These are phyloP conservation scores for Troides oblongomaculatus DNA, from an alignment of 2,888 invertebrate species.

Conservation along the genomic window DNA sequence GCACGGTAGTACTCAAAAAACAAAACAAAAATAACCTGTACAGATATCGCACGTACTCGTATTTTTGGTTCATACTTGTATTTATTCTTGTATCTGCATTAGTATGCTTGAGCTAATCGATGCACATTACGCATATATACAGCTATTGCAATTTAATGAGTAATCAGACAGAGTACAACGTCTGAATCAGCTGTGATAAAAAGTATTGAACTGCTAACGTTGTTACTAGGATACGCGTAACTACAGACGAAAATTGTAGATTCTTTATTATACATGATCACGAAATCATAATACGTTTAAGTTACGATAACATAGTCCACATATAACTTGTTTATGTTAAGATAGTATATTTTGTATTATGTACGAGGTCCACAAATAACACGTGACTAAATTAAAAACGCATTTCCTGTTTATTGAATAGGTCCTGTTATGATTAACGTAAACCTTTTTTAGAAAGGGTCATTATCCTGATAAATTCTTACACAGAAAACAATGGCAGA, in stretches of 20 bases:
- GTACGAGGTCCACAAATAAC: neutral
- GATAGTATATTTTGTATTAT: neutral
- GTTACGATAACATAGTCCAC: no score
- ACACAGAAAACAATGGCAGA: slow-evolving; percentile 63
- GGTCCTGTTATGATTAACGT: slow-evolving; percentile 61
- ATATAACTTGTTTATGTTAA: no score
- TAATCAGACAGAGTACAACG: slow-evolving; percentile 5
- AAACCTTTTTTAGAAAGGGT: slow-evolving; percentile 58
- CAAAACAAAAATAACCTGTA: no score
- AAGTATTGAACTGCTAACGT: slow-evolving; percentile 71
- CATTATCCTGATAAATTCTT: slow-evolving; percentile 62
- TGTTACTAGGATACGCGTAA: slow-evolving; percentile 70
- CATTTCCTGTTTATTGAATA: slow-evolving; percentile 61
- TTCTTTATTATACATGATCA: slow-evolving; percentile 51
- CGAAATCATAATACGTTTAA: slow-evolving; percentile 42
- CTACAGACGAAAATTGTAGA: slow-evolving; percentile 48
- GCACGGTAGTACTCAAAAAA: no score
- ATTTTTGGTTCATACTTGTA: neutral
- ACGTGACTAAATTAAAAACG: slow-evolving; percentile 34
- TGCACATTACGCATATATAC: slow-evolving; percentile 15
- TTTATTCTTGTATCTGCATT: slow-evolving; percentile 14
- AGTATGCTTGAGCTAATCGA: slow-evolving; percentile 15
- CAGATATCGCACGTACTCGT: no score
- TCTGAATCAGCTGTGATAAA: slow-evolving; percentile 22
- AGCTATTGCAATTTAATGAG: slow-evolving; percentile 17